Evolutionary conservation across 2,113 vertebrate genomes (phyloP).

Genomic region (Toxotes chatareus): DNA sequence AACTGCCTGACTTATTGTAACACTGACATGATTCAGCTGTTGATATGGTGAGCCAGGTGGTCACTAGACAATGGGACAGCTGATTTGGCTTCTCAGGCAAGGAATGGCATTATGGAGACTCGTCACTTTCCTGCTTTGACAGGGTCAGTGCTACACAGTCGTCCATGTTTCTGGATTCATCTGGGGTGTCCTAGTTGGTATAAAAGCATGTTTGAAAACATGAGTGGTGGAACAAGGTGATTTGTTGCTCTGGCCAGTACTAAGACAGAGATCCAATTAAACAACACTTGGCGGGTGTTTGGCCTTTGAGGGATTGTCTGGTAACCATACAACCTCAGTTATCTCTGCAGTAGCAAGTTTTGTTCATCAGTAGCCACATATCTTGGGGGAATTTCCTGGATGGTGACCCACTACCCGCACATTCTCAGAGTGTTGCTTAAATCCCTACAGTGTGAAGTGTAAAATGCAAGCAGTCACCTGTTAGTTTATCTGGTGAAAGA

Average conservation of each 20-base stretch:
- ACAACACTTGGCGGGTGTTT: neutral
- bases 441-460: slow-evolving; percentile 17
- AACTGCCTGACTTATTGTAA: neutral
- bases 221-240: neutral
- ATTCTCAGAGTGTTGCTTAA: neutral
- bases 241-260: neutral
- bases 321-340: neutral
- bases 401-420: neutral
- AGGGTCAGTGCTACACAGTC: slow-evolving; percentile 9
- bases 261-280: neutral
- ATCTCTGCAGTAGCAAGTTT: neutral
- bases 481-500: slow-evolving; percentile 45
- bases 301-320: neutral
- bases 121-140: slow-evolving; percentile 18
- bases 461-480: slow-evolving; percentile 45
- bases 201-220: slow-evolving; percentile 2
- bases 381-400: neutral
- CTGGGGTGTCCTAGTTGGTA: neutral
- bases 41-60: slow-evolving; percentile 10
- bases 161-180: neutral
- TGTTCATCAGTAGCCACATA: slow-evolving; percentile 1
- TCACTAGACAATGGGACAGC: slow-evolving; percentile 19
- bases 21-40: neutral
- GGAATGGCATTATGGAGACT: slow-evolving; percentile 7
- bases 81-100: slow-evolving; percentile 2